These are phyloP conservation scores for Delichon dasypus DNA, from an alignment of 2,797 vertebrate genomes.

Conservation along the genomic window DNA sequence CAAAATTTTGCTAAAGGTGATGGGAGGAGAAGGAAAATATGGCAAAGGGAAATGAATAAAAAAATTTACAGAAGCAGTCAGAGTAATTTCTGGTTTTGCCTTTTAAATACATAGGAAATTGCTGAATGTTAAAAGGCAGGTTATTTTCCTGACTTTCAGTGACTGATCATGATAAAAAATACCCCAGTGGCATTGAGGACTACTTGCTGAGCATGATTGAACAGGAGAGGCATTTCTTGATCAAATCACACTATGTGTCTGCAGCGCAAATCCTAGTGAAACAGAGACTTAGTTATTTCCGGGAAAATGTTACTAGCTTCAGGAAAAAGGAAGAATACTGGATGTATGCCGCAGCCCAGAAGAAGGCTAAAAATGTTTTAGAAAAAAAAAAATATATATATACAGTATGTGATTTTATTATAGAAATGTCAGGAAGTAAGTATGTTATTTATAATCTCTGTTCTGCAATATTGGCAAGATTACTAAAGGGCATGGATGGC, in stretches of 20 bases:
- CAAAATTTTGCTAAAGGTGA: neutral
- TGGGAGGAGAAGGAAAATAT: neutral
- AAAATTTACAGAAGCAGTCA: neutral
- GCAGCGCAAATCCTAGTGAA: neutral
- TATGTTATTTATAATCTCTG: neutral
- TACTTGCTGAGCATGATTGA: neutral
- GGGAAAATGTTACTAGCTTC: neutral
- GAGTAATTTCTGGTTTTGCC: neutral
- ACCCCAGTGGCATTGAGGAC: rapidly evolving
- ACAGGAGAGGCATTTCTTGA: neutral
- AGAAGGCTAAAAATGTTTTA: neutral
- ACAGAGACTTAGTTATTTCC: neutral
- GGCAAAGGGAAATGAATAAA: neutral
- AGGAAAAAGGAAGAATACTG: neutral
- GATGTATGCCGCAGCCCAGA: neutral
- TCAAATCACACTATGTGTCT: neutral
- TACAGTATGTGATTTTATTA: neutral
- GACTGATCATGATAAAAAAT: neutral
- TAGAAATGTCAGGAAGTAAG: neutral
- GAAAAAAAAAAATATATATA: neutral
- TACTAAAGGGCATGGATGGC: neutral
- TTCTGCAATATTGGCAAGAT: neutral
- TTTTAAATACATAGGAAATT: neutral
- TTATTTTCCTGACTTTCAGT: neutral
- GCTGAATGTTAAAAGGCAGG: neutral